These are phyloP conservation scores for Fukomys damarensis DNA, from an alignment of 2,113 vertebrate species.

Conservation along the genomic window DNA sequence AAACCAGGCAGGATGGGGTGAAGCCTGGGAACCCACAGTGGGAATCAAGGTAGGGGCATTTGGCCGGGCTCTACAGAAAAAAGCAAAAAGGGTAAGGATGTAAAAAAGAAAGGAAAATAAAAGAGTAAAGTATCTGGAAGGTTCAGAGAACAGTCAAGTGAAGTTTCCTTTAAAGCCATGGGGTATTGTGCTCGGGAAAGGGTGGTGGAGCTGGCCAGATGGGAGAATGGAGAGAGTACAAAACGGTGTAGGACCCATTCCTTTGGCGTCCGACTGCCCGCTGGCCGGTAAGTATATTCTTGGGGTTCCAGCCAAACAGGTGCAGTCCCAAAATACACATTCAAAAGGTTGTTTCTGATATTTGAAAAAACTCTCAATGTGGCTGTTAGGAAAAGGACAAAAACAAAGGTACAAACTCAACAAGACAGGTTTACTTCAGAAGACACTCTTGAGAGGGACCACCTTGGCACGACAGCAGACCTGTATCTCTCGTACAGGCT, in stretches of 20 bases:
- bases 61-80: neutral
- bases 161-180: neutral
- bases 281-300: neutral
- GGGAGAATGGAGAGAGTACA: neutral
- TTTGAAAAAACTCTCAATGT: neutral
- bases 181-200: neutral
- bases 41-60: neutral
- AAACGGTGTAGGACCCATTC: neutral
- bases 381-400: neutral
- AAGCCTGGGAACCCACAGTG: neutral
- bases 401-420: neutral
- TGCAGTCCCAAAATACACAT: conserved; percentile 2
- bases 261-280: neutral
- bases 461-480: neutral
- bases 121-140: neutral
- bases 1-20: neutral
- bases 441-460: neutral
- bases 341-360: conserved; percentile 36
- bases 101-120: neutral
- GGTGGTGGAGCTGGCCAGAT: neutral
- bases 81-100: neutral
- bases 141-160: neutral
- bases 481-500: neutral
- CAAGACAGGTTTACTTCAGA: neutral
- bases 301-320: conserved; percentile 29